Evolutionary conservation across 2,888 invertebrate species (phyloP).

Genomic region (Branchellion lobata): DNA sequence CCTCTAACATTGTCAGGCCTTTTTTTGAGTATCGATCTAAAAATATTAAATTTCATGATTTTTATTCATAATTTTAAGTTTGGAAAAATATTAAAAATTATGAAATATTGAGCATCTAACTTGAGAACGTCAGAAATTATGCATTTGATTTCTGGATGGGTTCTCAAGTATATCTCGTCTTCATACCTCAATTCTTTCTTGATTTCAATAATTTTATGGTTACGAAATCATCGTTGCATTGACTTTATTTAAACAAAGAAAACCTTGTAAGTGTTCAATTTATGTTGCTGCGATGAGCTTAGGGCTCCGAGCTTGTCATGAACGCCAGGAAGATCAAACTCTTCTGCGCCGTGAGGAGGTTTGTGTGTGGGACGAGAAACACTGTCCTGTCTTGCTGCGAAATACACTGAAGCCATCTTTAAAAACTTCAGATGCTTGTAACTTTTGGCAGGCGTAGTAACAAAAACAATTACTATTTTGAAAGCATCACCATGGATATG

Average conservation of each 20-base stretch:
- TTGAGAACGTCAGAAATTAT: conserved; percentile 59
- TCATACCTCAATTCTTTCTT: conserved; percentile 59
- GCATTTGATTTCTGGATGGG: conserved; percentile 61
- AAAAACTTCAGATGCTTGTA: no score
- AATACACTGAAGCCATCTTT: no score
- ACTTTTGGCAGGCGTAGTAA: no score
- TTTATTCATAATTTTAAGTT: no score
- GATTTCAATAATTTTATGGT: conserved; percentile 39
- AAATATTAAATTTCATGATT: neutral
- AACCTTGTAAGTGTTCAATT: conserved; percentile 61
- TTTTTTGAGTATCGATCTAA: neutral
- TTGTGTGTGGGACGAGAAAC: conserved; percentile 37
- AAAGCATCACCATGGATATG: no score
- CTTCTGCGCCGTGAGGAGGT: conserved; percentile 61
- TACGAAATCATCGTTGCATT: neutral
- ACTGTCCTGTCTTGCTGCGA: no score
- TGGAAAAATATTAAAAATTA: neutral
- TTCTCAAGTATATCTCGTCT: conserved; percentile 59
- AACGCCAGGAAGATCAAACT: conserved; percentile 58
- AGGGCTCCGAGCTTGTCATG: conserved; percentile 59
- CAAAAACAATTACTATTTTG: no score
- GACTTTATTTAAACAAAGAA: neutral
- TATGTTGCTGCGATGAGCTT: conserved; percentile 59
- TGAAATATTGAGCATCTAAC: conserved; percentile 51
- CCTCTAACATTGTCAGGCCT: no score